phyloP scores from a whole-genome alignment of 2,888 invertebrate species.

The Limnephilus marmoratus region DNA sequence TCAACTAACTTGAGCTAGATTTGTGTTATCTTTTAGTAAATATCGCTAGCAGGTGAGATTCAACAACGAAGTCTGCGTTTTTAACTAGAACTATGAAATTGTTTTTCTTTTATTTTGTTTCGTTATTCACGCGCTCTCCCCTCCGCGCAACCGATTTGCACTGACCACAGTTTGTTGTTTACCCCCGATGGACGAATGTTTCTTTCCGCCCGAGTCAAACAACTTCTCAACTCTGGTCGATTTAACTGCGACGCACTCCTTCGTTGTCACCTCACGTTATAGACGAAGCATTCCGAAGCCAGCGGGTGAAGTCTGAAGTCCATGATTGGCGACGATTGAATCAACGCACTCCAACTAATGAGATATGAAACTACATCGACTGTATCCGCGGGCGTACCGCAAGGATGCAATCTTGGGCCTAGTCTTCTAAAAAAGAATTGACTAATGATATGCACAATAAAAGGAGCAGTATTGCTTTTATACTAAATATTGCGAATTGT shows the following conservation, averaged over 20 bases:
- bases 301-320: conserved; percentile 44
- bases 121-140: conserved; percentile 62
- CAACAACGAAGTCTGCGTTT: conserved; percentile 61
- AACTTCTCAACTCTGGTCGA: conserved; percentile 29
- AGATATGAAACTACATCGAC: conserved; percentile 21
- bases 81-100: conserved; percentile 58
- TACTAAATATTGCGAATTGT: conserved; percentile 11
- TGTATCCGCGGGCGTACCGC: conserved; percentile 18
- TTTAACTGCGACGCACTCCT: conserved; percentile 45
- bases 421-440: conserved; percentile 40
- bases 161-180: conserved; percentile 42
- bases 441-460: conserved; percentile 40
- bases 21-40: conserved; percentile 21
- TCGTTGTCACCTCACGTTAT: conserved; percentile 49
- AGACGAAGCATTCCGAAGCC: conserved; percentile 51
- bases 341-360: conserved; percentile 52
- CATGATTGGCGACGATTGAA: conserved; percentile 50
- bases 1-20: conserved; percentile 46
- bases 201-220: conserved; percentile 45
- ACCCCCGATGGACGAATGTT: conserved; percentile 43
- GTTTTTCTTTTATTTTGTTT: conserved; percentile 60
- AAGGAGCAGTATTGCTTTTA: conserved; percentile 28
- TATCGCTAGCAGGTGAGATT: conserved; percentile 55
- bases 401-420: conserved; percentile 17
- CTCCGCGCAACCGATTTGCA: conserved; percentile 49